Base-by-base conservation (phyloP, 1,140 invertebrate species). In the Berghia stephanieae region DNA sequence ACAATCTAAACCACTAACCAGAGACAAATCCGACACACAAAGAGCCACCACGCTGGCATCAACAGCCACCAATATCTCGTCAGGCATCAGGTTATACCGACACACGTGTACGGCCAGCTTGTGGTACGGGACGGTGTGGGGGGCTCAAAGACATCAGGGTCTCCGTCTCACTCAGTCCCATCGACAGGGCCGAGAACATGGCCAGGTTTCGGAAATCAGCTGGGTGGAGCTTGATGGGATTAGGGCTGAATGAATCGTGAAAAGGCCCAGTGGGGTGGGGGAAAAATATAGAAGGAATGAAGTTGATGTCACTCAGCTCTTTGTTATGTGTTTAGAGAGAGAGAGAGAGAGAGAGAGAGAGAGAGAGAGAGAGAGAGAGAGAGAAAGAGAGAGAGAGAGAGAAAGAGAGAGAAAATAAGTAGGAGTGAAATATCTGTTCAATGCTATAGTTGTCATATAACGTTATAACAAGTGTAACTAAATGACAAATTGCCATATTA, bases 31-130 rank as follows among this genome's bases (percentile, higher is more conserved):
- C 36, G 85, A 82, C 21, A 75, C 43, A 77, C 86, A 88, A 40
- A 90, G 79, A 24, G 85, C 87, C 24, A 90, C 88, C 27, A 89
- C 63, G 60, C 80, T 83, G n/a, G 85, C 86, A 82, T 88, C 86
- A 21, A 90, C 71, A 36, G 85, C 84, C 52, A 82, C 74, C 36
- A 89, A 52, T 10, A 88, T 75, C 31, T 85, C 80, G 8, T 67
- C 63, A 2, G 57, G 78, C 3, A 78, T 73, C 36, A 89, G 79
- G 34, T 34, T 75, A 57, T 79, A 78, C 55, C 83, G 81, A 72
- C 81, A 83, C 18, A 86, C 79, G 79, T 86, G 82, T 2, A 90
- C 63, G 27, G 83, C 84, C 40, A 90, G 55, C n/a, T 78, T 52
- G 21, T 71, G 78, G 83, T 86, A 90, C 8, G 81, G 76, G 0